Evolutionary conservation across 2,113 vertebrate genomes (phyloP).

Genomic region (Chloroceryle aenea): DNA sequence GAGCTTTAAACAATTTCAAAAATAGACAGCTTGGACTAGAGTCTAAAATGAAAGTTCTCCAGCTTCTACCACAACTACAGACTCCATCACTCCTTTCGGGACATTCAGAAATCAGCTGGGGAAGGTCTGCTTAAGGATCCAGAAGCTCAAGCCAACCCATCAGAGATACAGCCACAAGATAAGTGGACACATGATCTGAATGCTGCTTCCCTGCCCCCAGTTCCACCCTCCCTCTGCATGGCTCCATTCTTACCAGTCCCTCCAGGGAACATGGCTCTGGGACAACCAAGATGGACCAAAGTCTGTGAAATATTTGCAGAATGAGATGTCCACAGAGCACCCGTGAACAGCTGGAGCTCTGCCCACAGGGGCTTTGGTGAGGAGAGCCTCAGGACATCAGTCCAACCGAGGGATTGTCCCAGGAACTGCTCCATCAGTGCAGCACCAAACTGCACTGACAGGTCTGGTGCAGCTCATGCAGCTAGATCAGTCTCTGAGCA

Average conservation of each 20-base stretch:
- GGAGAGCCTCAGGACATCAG: not conserved
- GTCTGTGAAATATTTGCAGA: not conserved
- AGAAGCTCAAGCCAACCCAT: not conserved
- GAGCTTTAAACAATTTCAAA: not conserved
- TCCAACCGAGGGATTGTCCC: not conserved
- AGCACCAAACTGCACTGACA: rapidly evolving
- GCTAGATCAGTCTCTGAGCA: not conserved
- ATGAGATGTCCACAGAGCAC: not conserved
- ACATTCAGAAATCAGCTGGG: not conserved
- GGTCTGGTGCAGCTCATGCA: not conserved
- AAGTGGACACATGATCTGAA: rapidly evolving
- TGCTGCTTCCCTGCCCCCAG: no score
- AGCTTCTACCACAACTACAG: not conserved
- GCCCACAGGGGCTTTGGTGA: not conserved
- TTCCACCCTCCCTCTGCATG: not conserved
- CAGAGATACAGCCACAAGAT: not conserved
- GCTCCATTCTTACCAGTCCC: not conserved
- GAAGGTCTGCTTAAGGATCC: not conserved
- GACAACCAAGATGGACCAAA: not conserved
- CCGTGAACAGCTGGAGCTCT: not conserved
- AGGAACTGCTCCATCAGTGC: no score
- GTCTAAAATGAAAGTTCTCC: not conserved
- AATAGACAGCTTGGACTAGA: not conserved
- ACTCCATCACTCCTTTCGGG: not conserved
- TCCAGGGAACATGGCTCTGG: not conserved